Evolutionary conservation across 1,140 invertebrate species (phyloP), one percentile per base, ranked within the genome.

Genomic region (Cyclargus thomasi): DNA sequence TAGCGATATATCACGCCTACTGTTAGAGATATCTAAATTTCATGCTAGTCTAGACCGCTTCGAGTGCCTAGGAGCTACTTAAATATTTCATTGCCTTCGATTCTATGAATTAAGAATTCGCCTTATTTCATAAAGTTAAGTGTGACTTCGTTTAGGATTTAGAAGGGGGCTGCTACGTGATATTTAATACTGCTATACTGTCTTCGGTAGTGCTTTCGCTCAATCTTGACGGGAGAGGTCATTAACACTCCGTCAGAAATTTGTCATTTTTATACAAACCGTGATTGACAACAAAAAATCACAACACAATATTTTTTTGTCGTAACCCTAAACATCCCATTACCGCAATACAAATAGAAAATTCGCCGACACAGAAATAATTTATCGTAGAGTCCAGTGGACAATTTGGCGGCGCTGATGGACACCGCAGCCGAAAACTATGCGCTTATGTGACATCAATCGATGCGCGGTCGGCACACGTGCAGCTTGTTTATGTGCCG

Each of bases 371-470:
- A 47, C 14, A 47, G 39, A 8, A 47, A 47, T 47, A 29, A 29
- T 47, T 11, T 0, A 47, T 14, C 39, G 39, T 47, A 47, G 14
- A 47, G 39, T 47, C 14, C 11, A 16, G 2, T 68, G 85, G 79
- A 84, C 81, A 79, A 82, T 85, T 86, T 83, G 80, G 81, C 81
- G 80, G 79, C 73, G 76, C 75, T 83, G 81, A 86, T 85, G 76
- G 79, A 82, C 80, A 78, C 77, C 77, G 79, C 76, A 78, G 73
- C 75, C 71, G 78, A 82, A 83, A 86, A 86, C 79, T 83, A 82
- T 85, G 79, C 76, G 82, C 83, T 87, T 85, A 85, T 86, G 82
- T 82, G 72, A 79, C 78, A 83, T 85, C 79, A 83, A 89, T 88
- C 81, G 83, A 85, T 85, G 81, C 77, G 79, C 76, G 82, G 81